Conservation (phyloP, 2,797 vertebrate genomes). For the Chaenodraco wilsoni region DNA sequence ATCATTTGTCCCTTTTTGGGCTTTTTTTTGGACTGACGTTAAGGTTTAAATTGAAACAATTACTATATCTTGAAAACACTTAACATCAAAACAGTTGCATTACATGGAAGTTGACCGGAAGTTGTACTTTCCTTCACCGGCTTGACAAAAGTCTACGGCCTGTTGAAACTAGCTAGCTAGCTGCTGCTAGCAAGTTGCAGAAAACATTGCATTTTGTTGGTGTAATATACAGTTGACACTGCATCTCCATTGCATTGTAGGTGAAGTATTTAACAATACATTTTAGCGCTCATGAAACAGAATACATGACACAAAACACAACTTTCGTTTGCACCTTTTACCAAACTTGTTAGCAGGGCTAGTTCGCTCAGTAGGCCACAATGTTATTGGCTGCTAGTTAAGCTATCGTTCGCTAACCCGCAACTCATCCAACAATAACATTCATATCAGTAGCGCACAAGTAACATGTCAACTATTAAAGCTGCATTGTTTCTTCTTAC, state of each 20-base stretch:
- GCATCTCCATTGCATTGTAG: background rate
- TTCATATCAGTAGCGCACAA: background rate
- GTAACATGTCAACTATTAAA: background rate
- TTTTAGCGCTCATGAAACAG: background rate
- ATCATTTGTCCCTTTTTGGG: rapidly evolving
- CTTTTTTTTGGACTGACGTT: no score
- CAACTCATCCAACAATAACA: constrained; percentile 16
- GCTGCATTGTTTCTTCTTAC: constrained; percentile 56
- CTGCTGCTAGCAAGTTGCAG: constrained; percentile 51
- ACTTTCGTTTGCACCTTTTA: constrained; percentile 31
- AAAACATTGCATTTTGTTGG: constrained; percentile 31
- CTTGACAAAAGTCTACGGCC: constrained; percentile 57
- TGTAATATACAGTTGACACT: background rate
- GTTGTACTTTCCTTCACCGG: rapidly evolving
- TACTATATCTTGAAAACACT: background rate
- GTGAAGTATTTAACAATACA: background rate
- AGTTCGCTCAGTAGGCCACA: constrained; percentile 58
- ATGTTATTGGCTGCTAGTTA: constrained; percentile 39
- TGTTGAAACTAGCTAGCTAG: constrained; percentile 47
- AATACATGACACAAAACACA: background rate
- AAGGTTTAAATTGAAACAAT: background rate
- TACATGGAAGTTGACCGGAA: constrained; percentile 18
- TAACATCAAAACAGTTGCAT: background rate
- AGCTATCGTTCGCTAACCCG: constrained; percentile 46
- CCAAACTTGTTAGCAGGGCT: constrained; percentile 57